Percentiles rank a stretch among this genome's conserved stretches.
phyloP scores from a whole-genome alignment of 2,113 vertebrate genomes.

The Synchiropus splendidus region DNA sequence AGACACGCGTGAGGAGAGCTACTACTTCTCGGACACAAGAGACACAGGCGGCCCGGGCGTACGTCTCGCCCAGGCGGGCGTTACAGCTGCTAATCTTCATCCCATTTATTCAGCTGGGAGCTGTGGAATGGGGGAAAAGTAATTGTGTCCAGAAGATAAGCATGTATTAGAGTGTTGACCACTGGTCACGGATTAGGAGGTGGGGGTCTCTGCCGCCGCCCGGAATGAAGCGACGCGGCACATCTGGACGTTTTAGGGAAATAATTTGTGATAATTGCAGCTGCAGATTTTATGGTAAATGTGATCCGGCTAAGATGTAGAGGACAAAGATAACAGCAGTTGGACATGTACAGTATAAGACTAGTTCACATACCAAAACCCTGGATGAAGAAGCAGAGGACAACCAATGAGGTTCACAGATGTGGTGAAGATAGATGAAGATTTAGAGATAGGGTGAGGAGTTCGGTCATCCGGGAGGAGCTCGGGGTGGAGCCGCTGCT shows the following conservation, averaged over 20 bases:
- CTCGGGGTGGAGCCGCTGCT: too few relatives aligned
- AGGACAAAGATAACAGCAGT: too few relatives aligned
- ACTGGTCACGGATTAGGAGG: conserved; percentile 17
- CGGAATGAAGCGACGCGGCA: conserved; percentile 3
- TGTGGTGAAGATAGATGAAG: too few relatives aligned
- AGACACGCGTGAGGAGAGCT: neutral
- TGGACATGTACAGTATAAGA: too few relatives aligned
- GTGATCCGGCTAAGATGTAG: too few relatives aligned
- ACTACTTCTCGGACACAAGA: conserved; percentile 6
- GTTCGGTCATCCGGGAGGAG: too few relatives aligned
- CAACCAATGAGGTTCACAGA: too few relatives aligned
- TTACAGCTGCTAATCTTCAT: conserved; percentile 42
- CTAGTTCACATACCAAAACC: too few relatives aligned
- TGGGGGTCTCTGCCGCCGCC: conserved; percentile 6
- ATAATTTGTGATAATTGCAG: neutral
- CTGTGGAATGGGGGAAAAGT: conserved; percentile 29
- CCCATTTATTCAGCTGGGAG: conserved; percentile 36
- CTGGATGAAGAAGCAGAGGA: too few relatives aligned
- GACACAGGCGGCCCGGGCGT: neutral
- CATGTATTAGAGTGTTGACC: conserved; percentile 33
- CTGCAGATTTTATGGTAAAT: neutral
- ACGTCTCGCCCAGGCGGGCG: too few relatives aligned
- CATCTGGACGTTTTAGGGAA: neutral
- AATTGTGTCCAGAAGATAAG: conserved; percentile 51
- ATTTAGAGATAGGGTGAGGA: too few relatives aligned